Conservation (phyloP, 2,888 invertebrate species). For the Caenorhabditis sp. region DNA sequence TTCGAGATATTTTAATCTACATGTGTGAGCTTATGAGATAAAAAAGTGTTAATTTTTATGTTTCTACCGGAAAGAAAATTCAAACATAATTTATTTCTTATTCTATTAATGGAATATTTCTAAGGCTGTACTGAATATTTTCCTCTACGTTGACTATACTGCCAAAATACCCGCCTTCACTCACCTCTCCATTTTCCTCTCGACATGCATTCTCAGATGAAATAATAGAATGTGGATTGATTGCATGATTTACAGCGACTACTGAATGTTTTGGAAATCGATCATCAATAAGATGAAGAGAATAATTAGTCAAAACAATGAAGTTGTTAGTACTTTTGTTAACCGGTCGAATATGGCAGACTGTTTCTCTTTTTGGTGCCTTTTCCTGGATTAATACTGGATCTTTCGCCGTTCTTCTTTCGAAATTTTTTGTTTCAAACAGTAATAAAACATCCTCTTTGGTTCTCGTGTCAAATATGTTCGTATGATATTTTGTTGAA, state of each 20-base stretch:
- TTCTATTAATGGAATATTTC: too few relatives aligned
- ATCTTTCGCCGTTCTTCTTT: conserved; percentile 14
- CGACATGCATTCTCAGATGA: not conserved
- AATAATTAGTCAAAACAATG: conserved; percentile 32
- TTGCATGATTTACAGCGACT: conserved; percentile 28
- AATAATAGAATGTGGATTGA: conserved; percentile 23
- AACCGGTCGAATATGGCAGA: conserved; percentile 26
- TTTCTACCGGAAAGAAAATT: too few relatives aligned
- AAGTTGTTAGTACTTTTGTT: conserved; percentile 20
- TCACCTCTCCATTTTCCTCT: conserved; percentile 13
- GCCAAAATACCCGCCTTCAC: too few relatives aligned
- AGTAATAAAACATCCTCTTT: not conserved
- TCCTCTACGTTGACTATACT: too few relatives aligned
- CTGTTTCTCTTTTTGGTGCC: conserved; percentile 4
- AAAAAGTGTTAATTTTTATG: too few relatives aligned
- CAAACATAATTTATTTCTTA: too few relatives aligned
- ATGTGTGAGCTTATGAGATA: too few relatives aligned
- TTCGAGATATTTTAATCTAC: too few relatives aligned
- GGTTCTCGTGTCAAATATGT: conserved; percentile 14
- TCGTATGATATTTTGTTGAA: conserved; percentile 8
- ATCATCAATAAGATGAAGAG: conserved; percentile 49
- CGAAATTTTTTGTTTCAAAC: conserved; percentile 10
- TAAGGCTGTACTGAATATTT: too few relatives aligned
- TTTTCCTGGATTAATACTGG: conserved; percentile 12
- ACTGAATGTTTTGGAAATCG: conserved; percentile 39